Base-by-base conservation (phyloP, 1,140 invertebrate species). In the Ostrea denselamellosa region DNA sequence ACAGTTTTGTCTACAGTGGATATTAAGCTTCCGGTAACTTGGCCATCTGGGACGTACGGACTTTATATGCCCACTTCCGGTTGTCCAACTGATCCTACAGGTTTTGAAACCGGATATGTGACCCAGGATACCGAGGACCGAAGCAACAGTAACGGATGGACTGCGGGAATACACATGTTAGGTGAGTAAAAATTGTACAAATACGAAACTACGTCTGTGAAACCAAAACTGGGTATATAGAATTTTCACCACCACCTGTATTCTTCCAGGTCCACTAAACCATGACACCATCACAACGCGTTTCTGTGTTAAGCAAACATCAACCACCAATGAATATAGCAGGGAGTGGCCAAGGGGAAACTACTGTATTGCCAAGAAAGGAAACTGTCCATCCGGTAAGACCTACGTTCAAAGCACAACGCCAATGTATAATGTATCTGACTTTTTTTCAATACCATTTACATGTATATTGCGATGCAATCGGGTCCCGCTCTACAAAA, bases 21-120 rank as follows among this genome's bases (percentile, higher is more conserved):
- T 8, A 82, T 88, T 2, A 88, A 85, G 51, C 19, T 88, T 22
- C 87, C 84, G 1, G 51, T 88, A 8, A 88, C 87, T 22, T 88
- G 87, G 87, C 87, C 83, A 34, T 44, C 54, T n/a, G 87, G 87
- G 44, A 87, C 83, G 5, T 88, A 88, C 34, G 87, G 65, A 17
- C 51, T 88, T 9, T 81, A 62, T 17, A 88, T 82, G 51, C 34
- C 87, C 9, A 88, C n/a, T n/a, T 53, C 84, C 19, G 87, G 84
- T 22, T 88, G 87, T 85, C 87, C 87, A 17, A 85, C 54, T 0
- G 68, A 83, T 17, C 83, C 87, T 8, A 14, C 62, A 17, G 53
- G 65, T 0, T 88, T 62, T 52, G 56, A 25, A 85, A 84, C 84
- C 17, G 87, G 87, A 52, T 88, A 56, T 28, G 19, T 28, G 22